Base-by-base conservation (phyloP, 2,113 vertebrate species). In the Hirundichthys speculiger region DNA sequence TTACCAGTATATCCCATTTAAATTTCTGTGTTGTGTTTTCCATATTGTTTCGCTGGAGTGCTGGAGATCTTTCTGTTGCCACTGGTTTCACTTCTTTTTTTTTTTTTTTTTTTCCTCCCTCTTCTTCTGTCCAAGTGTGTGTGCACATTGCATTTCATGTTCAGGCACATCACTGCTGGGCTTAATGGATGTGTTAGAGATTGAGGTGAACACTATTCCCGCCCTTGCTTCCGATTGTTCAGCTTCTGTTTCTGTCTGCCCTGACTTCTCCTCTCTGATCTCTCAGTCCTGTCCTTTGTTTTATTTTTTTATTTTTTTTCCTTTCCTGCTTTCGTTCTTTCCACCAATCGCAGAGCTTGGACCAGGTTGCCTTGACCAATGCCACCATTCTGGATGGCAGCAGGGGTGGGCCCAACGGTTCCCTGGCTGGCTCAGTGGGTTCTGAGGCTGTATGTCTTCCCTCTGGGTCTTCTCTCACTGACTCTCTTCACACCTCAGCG, bases 401-500 rank as follows among this genome's bases (percentile, higher is more conserved):
- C 77, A 84, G 82, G 89, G 94, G 93, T 81, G 92, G 94, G 93
- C 92, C 95, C 91, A 92, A 93, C 84, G 91, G 93, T 83, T 92
- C 95, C 89, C 92, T 94, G 91, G 94, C 93, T 91, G 92, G 90
- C 94, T 94, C 93, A 89, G 81, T 90, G 5, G 94, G 93, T 89
- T 94, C 79, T 92, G 91, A 92, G 91, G 86, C 95, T 91, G 93
- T 94, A 94, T 94, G 94, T 94, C 95, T 95, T 94, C 93, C 95
- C 92, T 93, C 94, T 77, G 96, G 95, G 91, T 89, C 94, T 87
- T 94, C 95, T 96, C 88, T 97, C 92, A 92, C 94, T 94, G 96
- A 94, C 92, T 94, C 94, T 84, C 94, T 95, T 81, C 95, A 93
- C 92, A 94, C 92, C 76, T 93, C 95, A 87, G 94, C 93, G 96